Evolutionary conservation across 2,797 vertebrate species (phyloP), one percentile per base, ranked within the genome.

Genomic region (Spinus olivaceus): DNA sequence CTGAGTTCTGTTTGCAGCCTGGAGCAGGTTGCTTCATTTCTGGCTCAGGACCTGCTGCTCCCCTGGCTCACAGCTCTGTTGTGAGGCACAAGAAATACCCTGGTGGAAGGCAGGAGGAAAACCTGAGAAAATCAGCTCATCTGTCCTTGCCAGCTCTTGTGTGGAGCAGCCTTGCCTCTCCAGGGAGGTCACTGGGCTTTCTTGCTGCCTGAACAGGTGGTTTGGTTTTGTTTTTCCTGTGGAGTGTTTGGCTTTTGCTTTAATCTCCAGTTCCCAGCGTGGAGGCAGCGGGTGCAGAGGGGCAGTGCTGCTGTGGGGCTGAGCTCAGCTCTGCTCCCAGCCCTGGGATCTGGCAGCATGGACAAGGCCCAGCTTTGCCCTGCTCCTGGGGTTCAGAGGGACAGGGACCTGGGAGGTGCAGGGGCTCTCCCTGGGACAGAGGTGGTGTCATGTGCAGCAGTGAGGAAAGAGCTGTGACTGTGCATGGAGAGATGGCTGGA

Each of bases 21-120:
- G 66, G 27, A 44, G 71, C 71, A 85, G 46, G 25, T n/a, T 22
- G 46, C 21, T 69, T 42, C 25, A 21, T 59, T 84, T 23, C 23
- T 54, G 16, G 47, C 69, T 79, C 80, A 11, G 61, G 9, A 8
- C 8, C 8, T 2, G 10, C 23, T 57, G 12, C 44, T 64, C 17
- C 32, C 81, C 81, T 66, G 17, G 77, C 93, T 90, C 94, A 25
- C 88, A 72, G 93, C 57, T 80, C 46, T 91, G 70, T 16, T 80
- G 56, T 37, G 93, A 47, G 93, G 88, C 83, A 33, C n/a, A 37
- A 46, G 8, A 44, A 81, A 39, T 39, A 4, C 39, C 65, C 44
- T 67, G 74, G 8, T 37, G 25, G 69, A 37, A 35, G 50, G 42
- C 27, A 15, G 8, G 47, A 60, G 74, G 25, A 32, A 49, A 69